Base-by-base conservation (phyloP, 2,113 vertebrate species). In the Dipodomys merriami region DNA sequence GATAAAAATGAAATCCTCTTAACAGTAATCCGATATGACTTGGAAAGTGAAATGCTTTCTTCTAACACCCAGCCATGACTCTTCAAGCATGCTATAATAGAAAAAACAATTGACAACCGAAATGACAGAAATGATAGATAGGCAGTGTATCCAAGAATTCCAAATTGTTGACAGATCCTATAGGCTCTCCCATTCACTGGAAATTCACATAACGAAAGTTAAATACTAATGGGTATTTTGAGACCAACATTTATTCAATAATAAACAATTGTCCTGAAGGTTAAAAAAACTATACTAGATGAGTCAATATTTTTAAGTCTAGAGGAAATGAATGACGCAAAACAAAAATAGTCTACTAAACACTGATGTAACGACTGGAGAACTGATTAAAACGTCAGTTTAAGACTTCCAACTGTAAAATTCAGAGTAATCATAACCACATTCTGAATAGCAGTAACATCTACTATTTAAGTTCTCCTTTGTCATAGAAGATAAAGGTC, bases 1-100 rank as follows among this genome's bases (percentile, higher is more conserved):
- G 60, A 86, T 92, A 81, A 73, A 94, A 89, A 73, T 25, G 2
- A 6, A 65, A 73, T 44, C 18, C 39, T 94, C 44, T 78, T 69
- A 83, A 69, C 2, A 33, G 30, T 30, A 90, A 64, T 7, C 7
- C 7, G 84, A 19, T 68, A 20, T 80, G 67, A 95, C 83, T 88
- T 89, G 8, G 18, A 90, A 83, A 77, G 64, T 71, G 67, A 86
- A 25, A 83, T 71, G 7, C 18, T 80, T 88, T 83, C 13, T 80
- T 53, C 88, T 39, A 94, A 79, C 72, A 69, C 64, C 71, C 88
- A 76, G 15, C 83, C 49, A 49, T 46, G 64, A 84, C 23, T 86
- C 73, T 77, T 6, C 65, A 90, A 90, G 49, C 5, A 29, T 29
- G 19, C 29, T 94, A 62, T 8, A 76, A 64, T 13, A 83, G n/a